phyloP scores from a whole-genome alignment of 2,113 vertebrate species.

The Cephalopterus ornatus region DNA sequence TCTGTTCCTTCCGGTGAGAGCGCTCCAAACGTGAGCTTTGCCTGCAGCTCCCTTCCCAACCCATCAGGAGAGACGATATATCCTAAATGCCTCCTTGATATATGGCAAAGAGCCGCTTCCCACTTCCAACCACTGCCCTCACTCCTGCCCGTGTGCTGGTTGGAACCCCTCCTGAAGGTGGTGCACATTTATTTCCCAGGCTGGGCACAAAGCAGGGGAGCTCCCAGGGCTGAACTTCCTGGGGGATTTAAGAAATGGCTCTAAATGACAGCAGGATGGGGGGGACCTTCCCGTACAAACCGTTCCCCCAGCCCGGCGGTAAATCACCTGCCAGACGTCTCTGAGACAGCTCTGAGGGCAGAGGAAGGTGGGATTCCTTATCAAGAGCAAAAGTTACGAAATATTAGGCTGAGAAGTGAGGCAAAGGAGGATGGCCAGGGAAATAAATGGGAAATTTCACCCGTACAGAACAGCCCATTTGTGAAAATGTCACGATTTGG shows the following conservation, averaged over 20 bases:
- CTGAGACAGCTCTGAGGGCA: neutral
- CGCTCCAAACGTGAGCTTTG: constrained; percentile 13
- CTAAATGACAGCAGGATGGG: constrained; percentile 70
- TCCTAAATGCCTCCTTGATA: constrained; percentile 68
- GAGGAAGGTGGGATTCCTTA: neutral
- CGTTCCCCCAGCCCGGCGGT: neutral
- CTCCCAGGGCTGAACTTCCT: constrained; percentile 7
- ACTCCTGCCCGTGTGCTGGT: constrained; percentile 42
- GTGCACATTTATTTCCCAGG: constrained; percentile 54
- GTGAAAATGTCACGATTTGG: neutral
- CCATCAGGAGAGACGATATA: constrained; percentile 55
- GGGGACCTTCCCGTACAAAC: constrained; percentile 11
- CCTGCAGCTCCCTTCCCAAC: constrained; percentile 47
- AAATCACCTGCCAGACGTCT: constrained; percentile 58
- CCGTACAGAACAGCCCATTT: neutral
- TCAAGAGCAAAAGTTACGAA: neutral
- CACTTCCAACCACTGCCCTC: constrained; percentile 41
- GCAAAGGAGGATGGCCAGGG: neutral
- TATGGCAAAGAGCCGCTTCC: constrained; percentile 59
- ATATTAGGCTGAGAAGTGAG: neutral
- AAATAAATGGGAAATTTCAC: neutral
- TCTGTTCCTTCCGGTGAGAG: constrained; percentile 57
- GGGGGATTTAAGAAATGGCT: constrained; percentile 64
- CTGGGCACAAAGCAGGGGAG: neutral
- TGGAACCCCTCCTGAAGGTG: constrained; percentile 24